Base-by-base conservation (phyloP, 2,113 vertebrate genomes). In the Podilymbus podiceps region DNA sequence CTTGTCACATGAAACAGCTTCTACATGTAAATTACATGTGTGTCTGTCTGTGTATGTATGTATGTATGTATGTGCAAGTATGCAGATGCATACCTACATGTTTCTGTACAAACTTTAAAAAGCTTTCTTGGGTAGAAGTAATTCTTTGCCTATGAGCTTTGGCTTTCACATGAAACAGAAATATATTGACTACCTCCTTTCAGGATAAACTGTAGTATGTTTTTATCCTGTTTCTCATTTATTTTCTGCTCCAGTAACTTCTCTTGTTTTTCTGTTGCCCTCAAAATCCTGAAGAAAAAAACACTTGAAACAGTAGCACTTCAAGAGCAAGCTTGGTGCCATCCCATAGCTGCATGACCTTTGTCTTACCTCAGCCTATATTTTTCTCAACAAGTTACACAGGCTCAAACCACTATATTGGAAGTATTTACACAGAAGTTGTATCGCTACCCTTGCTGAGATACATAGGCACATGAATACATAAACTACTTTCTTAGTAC, bases 31-130 rank as follows among this genome's bases (percentile, higher is more conserved):
- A 30, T 64, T 62, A 24, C 24, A 30, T 25, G 4, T 2, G 0
- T 40, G 6, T 25, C 10, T 71, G 40, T 58, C 21, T 62, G 3
- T 14, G 10, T 21, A 5, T 69, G 27, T 38, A 42, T 42, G 27
- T 38, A 42, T 42, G 11, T 42, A 30, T 8, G 6, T 24, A 18
- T 10, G 27, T 35, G n/a, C 21, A 35, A 21, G 3, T 40, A 15
- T 8, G 10, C 40, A 83, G 12, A 56, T 0, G 11, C 8, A 11
- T 6, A 47, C 6, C 15, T 56, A 52, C 1, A 0, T 30, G 52
- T 44, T 38, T 42, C 42, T 33, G 66, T 19, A 44, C 17, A 58
- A 21, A 63, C 1, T 38, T 66, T 59, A 42, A 2, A 4, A 52
- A 49, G 6, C 5, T 58, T 50, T 60, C 11, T 71, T 68, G n/a